These are phyloP conservation scores for Prosapia bicincta DNA, from an alignment of 2,888 invertebrate genomes.

Conservation along the genomic window DNA sequence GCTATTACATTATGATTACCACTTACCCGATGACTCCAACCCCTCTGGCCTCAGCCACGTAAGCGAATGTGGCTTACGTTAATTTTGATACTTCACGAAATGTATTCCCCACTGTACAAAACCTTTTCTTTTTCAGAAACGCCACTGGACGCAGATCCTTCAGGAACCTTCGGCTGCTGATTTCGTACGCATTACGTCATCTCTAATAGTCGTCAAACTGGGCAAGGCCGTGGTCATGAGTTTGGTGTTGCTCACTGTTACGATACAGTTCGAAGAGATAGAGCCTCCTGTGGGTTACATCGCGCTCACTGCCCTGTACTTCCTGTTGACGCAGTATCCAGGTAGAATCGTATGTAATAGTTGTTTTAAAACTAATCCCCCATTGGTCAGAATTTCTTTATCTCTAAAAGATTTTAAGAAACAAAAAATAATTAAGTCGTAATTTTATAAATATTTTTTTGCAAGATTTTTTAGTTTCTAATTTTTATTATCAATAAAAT, in stretches of 20 bases:
- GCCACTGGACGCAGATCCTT: constrained; percentile 37
- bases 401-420: too few relatives aligned
- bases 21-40: too few relatives aligned
- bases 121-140: constrained; percentile 29
- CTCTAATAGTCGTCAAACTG: constrained; percentile 37
- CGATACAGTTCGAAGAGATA: constrained; percentile 37
- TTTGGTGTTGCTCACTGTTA: constrained; percentile 37
- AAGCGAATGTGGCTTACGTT: too few relatives aligned
- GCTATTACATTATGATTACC: too few relatives aligned
- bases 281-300: constrained; percentile 37
- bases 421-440: too few relatives aligned
- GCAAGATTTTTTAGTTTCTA: too few relatives aligned
- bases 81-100: too few relatives aligned
- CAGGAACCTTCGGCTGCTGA: constrained; percentile 35
- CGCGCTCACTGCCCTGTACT: constrained; percentile 35
- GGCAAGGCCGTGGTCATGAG: constrained; percentile 38
- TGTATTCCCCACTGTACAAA: too few relatives aligned
- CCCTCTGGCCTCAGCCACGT: too few relatives aligned
- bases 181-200: constrained; percentile 37
- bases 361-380: neutral
- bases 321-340: constrained; percentile 37
- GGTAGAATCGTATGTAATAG: too few relatives aligned
- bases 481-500: too few relatives aligned
- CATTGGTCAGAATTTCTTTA: neutral
- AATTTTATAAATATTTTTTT: too few relatives aligned